Evolutionary conservation across 2,888 invertebrate species (phyloP).

Genomic region (Ferrisia virgata): DNA sequence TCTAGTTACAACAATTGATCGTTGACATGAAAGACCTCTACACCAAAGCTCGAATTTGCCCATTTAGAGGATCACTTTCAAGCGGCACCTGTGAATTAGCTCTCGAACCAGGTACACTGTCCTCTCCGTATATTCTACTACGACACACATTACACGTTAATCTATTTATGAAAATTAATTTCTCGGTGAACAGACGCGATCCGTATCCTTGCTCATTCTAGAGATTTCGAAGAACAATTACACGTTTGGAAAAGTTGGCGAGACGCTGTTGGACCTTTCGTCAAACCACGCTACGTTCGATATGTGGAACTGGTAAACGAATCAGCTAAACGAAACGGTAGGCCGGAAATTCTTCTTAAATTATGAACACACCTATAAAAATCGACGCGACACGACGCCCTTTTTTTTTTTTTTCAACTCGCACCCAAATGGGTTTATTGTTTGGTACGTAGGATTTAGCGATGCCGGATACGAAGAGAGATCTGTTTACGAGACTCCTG

Average conservation of each 20-base stretch:
- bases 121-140: background rate
- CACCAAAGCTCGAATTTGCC: constrained; percentile 69
- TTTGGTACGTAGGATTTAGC: constrained; percentile 62
- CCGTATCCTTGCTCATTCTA: constrained; percentile 66
- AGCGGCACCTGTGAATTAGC: constrained; percentile 54
- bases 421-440: background rate
- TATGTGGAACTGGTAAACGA: constrained; percentile 76
- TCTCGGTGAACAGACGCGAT: constrained; percentile 57
- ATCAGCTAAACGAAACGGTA: constrained; percentile 72
- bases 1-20: constrained; percentile 35
- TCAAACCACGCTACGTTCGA: constrained; percentile 72
- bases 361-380: background rate
- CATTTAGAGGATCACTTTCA: constrained; percentile 57
- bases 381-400: background rate
- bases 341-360: constrained; percentile 34
- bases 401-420: background rate
- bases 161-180: background rate
- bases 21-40: constrained; percentile 73
- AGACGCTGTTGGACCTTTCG: constrained; percentile 71
- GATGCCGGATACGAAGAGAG: constrained; percentile 81
- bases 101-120: constrained; percentile 55
- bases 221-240: constrained; percentile 70
- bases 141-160: background rate
- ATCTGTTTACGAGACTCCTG: constrained; percentile 67
- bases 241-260: constrained; percentile 80